Base-by-base conservation (phyloP, 2,888 invertebrate genomes). In the Himalopsyche anomala region DNA sequence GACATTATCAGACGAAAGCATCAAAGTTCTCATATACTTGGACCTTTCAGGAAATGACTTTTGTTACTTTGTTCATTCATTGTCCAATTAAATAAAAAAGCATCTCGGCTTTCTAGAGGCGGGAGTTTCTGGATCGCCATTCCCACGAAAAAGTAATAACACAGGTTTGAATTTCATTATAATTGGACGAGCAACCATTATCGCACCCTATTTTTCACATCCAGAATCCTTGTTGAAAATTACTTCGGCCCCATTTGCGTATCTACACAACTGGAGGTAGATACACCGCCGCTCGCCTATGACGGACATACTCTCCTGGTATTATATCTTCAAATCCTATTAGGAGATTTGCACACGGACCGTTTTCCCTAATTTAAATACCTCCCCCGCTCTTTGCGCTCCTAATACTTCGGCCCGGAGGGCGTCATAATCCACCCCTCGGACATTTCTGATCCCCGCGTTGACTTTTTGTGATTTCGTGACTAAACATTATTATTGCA, bases 331-430 rank as follows among this genome's bases (percentile, higher is more conserved):
- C 88, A 88, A 88, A 89, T 89, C 89, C 89, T 89, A 89, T 89
- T 89, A 89, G 85, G 87, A 89, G 89, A 89, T 89, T 89, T 89
- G 89, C 89, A 88, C 88, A 87, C 88, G 87, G 88, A 88, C 88
- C 88, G 88, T 88, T 88, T 74, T 87, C 87, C 88, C 88, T 88
- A 88, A 87, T 88, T 88, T 88, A 87, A 88, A 88, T 88, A 88
- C 87, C 84, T 55, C 87, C 87, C 62, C 84, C 85, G 69, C 80
- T 83, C 54, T 45, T 38, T 54, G 40, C 40, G 54, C 79, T 45
- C 87, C 81, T 74, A 36, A 74, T 74, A 74, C 74, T 74, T 74
- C 80, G 56, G 84, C 36, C 80, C 54, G 54, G 85, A 84, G 87
- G 84, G 85, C 69, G 84, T 81, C 69, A 55, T 88, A 88, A 88